Evolutionary conservation across 1,140 invertebrate species (phyloP).

Genomic region (Mamestra configurata): DNA sequence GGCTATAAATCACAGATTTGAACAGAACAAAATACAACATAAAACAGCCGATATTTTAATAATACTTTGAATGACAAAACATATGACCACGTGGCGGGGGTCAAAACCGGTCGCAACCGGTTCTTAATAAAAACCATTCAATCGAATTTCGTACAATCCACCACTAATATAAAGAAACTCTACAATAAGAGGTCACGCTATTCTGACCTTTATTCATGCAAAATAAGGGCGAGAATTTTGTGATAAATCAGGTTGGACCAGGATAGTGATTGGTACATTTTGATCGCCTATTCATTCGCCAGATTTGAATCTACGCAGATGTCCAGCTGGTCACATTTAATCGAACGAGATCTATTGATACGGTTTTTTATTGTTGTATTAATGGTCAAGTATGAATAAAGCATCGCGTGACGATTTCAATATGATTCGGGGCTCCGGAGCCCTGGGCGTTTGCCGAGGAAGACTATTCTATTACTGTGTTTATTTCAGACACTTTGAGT

Average conservation of each 20-base stretch:
- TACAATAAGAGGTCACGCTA: constrained; percentile 48
- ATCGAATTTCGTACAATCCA: constrained; percentile 72
- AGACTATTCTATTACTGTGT: constrained; percentile 31
- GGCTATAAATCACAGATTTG: constrained; percentile 70
- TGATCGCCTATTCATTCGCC: constrained; percentile 33
- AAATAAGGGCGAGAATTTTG: constrained; percentile 53
- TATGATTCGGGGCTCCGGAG: not conserved
- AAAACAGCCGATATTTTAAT: constrained; percentile 81
- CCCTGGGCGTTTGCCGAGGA: not conserved
- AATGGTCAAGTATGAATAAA: constrained; percentile 56
- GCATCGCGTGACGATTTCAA: constrained; percentile 38
- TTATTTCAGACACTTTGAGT: constrained; percentile 26
- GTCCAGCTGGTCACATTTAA: constrained; percentile 76
- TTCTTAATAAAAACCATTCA: constrained; percentile 82
- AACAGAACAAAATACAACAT: constrained; percentile 65
- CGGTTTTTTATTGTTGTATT: constrained; percentile 61
- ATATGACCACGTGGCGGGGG: constrained; percentile 80
- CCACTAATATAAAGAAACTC: constrained; percentile 56
- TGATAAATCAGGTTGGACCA: not conserved
- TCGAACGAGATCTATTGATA: constrained; percentile 80
- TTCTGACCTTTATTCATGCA: constrained; percentile 52
- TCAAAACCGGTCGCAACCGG: constrained; percentile 80
- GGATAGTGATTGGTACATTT: constrained; percentile 31
- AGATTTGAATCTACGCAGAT: constrained; percentile 56
- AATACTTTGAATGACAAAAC: constrained; percentile 78